Base-by-base conservation (phyloP, 2,113 vertebrate genomes). In the Vulpes vulpes region DNA sequence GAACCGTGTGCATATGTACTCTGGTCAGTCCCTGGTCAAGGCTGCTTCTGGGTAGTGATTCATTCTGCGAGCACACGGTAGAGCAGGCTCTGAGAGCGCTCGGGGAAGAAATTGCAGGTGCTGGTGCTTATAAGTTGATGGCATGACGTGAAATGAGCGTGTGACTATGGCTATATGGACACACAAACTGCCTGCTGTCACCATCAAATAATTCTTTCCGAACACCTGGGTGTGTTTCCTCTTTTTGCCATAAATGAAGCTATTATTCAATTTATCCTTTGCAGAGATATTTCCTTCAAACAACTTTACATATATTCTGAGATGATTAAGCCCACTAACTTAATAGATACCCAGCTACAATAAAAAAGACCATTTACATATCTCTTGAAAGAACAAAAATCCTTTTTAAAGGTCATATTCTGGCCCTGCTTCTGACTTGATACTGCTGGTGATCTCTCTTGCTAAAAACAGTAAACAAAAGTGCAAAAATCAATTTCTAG, bases 401-500 rank as follows among this genome's bases (percentile, higher is more conserved):
- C 30, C 32, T 17, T 82, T 92, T 71, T 43, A 89, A 85, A 81
- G 53, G 8, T 71, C 53, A 57, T 20, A 30, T n/a, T 74, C 32
- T 92, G 2, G 25, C 0, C 74, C 32, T 94, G 22, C 15, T 15
- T 76, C 89, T 94, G 38, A 81, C n/a, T 65, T 78, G 8, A 89
- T 81, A 81, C 20, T 30, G 22, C 11, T 27, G 5, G 22, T 4
- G 12, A 83, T 88, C 10, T 59, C 49, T 85, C 35, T 88, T 91
- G 30, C 38, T 91, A 92, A 85, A 91, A 67, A 25, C 17, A 74
- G 25, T 73, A 74, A 91, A 71, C 25, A 69, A 65, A 76, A 86
- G 90, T 59, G 6, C 20, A 89, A 76, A 81, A 76, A 81, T 82
- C 27, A 82, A 83, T 87, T 82, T n/a, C 86, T 91, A 38, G 8